Percentiles rank a stretch among this genome's conserved stretches.
Evolutionary conservation across 2,113 vertebrate species (phyloP).

Genomic region (Meriones unguiculatus): DNA sequence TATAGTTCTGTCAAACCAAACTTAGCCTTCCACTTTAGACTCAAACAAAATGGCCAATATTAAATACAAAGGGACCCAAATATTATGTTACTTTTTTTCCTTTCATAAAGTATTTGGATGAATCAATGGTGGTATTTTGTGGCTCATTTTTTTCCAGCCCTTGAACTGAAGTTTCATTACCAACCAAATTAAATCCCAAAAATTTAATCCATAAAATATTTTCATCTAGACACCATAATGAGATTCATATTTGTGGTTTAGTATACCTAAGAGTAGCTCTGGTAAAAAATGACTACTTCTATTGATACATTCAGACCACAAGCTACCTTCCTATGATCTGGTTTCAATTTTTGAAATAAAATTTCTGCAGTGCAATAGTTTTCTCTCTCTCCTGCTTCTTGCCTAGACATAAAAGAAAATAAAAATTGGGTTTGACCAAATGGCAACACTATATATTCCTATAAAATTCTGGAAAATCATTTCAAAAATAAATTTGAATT

Average conservation of each 20-base stretch:
- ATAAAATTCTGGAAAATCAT: conserved; percentile 69
- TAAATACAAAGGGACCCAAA: not conserved
- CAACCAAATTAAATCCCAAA: conserved; percentile 70
- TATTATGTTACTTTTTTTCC: not conserved
- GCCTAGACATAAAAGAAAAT: conserved; percentile 68
- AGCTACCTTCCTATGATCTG: conserved; percentile 68
- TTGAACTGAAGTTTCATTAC: conserved; percentile 69
- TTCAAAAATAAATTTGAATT: conserved; percentile 70
- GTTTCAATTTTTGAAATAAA: conserved; percentile 80
- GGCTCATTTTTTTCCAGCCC: not conserved
- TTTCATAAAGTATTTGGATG: conserved; percentile 31
- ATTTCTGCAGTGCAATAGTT: conserved; percentile 64
- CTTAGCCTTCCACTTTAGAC: conserved; percentile 49
- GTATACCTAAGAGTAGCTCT: conserved; percentile 72
- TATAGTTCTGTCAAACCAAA: conserved; percentile 45
- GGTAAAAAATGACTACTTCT: conserved; percentile 78
- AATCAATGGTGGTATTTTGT: not conserved
- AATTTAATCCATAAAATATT: conserved; percentile 76
- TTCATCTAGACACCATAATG: conserved; percentile 72
- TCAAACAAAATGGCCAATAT: not conserved
- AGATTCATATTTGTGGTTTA: conserved; percentile 79
- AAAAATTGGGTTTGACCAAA: conserved; percentile 50
- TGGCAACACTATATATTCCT: conserved; percentile 66
- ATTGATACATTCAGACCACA: conserved; percentile 80
- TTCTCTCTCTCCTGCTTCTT: conserved; percentile 67